These are phyloP conservation scores for Eulemur rufifrons DNA, from an alignment of 2,113 vertebrate species.

Conservation along the genomic window DNA sequence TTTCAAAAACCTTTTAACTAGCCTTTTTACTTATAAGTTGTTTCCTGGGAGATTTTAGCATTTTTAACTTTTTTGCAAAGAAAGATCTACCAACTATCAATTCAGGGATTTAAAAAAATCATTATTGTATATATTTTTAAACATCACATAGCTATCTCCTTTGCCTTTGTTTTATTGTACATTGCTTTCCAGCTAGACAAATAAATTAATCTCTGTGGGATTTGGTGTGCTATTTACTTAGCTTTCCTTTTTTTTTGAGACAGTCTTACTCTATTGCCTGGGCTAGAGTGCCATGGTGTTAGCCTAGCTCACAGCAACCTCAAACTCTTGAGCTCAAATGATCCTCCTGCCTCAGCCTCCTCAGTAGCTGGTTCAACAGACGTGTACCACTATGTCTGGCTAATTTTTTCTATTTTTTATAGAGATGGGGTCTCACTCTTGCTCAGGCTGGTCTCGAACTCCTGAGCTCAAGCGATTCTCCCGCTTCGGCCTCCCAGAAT, in stretches of 20 bases:
- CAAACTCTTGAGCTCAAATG: too few species aligned
- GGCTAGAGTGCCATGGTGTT: too few species aligned
- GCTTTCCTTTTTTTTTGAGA: neutral
- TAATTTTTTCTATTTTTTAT: too few species aligned
- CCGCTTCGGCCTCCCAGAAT: too few species aligned
- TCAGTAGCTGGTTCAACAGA: too few species aligned
- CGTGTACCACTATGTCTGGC: too few species aligned
- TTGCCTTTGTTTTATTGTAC: neutral
- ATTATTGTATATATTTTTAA: slow-evolving; percentile 1
- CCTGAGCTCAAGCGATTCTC: too few species aligned
- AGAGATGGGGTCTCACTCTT: too few species aligned
- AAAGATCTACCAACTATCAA: neutral
- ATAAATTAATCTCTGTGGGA: neutral
- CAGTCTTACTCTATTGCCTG: too few species aligned
- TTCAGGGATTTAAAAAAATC: neutral
- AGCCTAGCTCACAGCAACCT: too few species aligned
- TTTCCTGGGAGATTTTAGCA: slow-evolving; percentile 29
- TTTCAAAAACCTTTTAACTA: slow-evolving; percentile 23
- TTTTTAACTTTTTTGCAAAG: slow-evolving; percentile 29
- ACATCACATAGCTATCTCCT: neutral
- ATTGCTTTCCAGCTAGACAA: neutral
- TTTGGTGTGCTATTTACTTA: neutral
- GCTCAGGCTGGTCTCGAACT: too few species aligned
- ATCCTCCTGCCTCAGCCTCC: too few species aligned
- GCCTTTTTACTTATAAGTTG: slow-evolving; percentile 37